Evolutionary conservation across 2,888 invertebrate genomes (phyloP), one percentile per base, ranked within the genome.

Genomic region (Rhagonycha lutea): DNA sequence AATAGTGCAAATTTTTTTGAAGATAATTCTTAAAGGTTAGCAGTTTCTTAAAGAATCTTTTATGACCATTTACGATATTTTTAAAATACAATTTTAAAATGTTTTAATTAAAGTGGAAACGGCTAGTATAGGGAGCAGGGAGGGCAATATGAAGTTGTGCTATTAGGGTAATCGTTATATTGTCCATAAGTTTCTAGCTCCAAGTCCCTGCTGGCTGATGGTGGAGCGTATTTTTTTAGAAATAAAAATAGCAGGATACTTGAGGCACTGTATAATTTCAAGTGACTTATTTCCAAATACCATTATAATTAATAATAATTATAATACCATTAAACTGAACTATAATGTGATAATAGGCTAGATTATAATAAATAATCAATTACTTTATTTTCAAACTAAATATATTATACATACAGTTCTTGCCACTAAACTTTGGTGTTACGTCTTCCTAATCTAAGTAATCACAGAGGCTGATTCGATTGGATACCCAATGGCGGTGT

Each of bases 11-110:
- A 18, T 10, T 10, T 29, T 32, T 32, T 3, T 4, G 4, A 3
- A 32, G 3, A 32, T 12, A 32, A 32, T 12, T 32, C 11, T 32
- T 3, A 29, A 11, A 0, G 29, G 11, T 11, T 32, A 11, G 11
- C 12, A 80, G 63, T 60, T 14, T 47, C 11, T 62, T 63, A 63
- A 70, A 61, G n/a, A 26, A 69, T 47, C 14, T 67, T 4, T 14
- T 23, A 28, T 10, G 2, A 26, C 10, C 14, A n/a, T 67, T 1
- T 67, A 4, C 14, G 0, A 4, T 3, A 61, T 18, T 24, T 60
- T 47, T 11, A 7, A 60, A 23, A 61, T 14, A 14, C 12, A n/a
- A 14, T 26, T 24, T 28, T 69, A 47, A 60, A 28, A 62, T 62
- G 10, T 61, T 61, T 28, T 14, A 11, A 24, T 28, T 61, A 61